phyloP scores from a whole-genome alignment of 2,113 vertebrate species.

The Rynchops niger region DNA sequence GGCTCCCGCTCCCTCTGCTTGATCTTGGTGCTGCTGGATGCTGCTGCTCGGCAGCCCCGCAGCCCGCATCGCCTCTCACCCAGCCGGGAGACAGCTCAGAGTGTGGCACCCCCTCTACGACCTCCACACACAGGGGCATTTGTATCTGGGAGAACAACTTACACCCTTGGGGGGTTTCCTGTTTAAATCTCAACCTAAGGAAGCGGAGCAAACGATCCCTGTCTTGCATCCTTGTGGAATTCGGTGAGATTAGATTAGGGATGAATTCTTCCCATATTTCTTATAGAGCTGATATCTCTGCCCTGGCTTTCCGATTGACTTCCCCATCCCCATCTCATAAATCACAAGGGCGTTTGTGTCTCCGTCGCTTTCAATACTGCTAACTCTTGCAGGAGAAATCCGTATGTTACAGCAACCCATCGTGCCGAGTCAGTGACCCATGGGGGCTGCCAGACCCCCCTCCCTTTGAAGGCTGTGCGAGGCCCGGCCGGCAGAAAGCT shows the following conservation, averaged over 20 bases:
- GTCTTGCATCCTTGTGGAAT: constrained; percentile 27
- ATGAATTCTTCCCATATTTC: constrained; percentile 59
- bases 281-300: constrained; percentile 29
- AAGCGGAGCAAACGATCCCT: background rate
- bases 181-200: background rate
- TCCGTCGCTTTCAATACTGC: background rate
- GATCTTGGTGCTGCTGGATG: background rate
- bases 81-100: background rate
- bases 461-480: background rate
- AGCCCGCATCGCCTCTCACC: background rate
- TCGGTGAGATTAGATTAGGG: constrained; percentile 49
- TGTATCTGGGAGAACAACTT: background rate
- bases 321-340: background rate
- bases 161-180: background rate
- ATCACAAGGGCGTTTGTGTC: background rate
- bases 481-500: background rate
- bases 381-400: background rate
- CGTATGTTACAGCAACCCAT: background rate
- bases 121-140: background rate
- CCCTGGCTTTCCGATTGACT: background rate
- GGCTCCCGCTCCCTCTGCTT: background rate
- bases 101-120: fast-evolving
- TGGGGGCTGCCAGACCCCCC: background rate
- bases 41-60: background rate
- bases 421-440: background rate